Base-by-base conservation (phyloP, 2,113 vertebrate genomes). In the Heterochromis multidens region DNA sequence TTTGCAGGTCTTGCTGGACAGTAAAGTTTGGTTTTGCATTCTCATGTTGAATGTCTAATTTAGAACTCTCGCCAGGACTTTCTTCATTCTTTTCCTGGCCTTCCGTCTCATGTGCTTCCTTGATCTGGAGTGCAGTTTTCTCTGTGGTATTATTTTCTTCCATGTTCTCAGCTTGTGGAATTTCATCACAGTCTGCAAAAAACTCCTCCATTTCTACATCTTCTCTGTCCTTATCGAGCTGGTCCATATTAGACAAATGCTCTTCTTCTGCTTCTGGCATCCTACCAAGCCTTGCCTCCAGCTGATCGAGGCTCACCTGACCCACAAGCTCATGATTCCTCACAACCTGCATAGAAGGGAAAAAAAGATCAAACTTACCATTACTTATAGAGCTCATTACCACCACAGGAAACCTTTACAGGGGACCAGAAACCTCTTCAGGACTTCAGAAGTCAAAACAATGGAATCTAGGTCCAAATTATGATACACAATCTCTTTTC, bases 321-420 rank as follows among this genome's bases (percentile, higher is more conserved):
- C 93, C 92, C 60, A 95, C 94, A 3, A 95, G 94, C 72, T 94
- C 91, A 40, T 95, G 93, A 62, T 95, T 95, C 63, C 90, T 92
- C 65, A 91, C 0, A 43, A 95, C 93, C 94, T 95, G 79, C 35
- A 81, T 2, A 82, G 59, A 82, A 37, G 0, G 37, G 29, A 78
- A 12, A 25, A 12, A 46, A 31, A 63, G 1, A n/a, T 27, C 4
- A 62, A 6, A 49, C 3, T 16, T 25, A 35, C 1, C 37, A n/a
- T 8, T 56, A 77, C 27, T 6, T 2, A 27, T 27, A 46, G 14
- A 46, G 10, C 46, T 4, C 13, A 21, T 17, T 17, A 43, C 2
- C 14, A 33, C 12, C 17, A 16, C 6, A 10, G 6, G 27, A 21
- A 67, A 25, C n/a, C 6, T 52, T 19, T 6, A 52, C 4, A 4